A percentile compares a stretch with the other conserved stretches of the same genome.
Conservation (phyloP, 1,140 invertebrate species). For the Drosophila bocki region DNA sequence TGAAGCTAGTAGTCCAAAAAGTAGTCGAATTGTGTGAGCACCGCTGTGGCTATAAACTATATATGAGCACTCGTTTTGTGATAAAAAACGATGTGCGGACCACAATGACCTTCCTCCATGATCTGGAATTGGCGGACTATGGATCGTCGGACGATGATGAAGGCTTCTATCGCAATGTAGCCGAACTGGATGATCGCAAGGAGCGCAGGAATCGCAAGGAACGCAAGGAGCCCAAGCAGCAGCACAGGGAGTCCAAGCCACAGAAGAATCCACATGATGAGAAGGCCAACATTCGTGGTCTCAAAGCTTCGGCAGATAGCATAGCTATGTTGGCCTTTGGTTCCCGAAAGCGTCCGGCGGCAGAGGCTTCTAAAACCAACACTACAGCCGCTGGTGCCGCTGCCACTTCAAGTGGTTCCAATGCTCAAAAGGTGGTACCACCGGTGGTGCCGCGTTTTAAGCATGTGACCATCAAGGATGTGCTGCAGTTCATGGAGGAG, state of each 20-base stretch:
- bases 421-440: background rate
- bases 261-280: too few species aligned
- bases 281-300: background rate
- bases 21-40: constrained; percentile 46
- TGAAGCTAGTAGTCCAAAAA: constrained; percentile 21
- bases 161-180: constrained; percentile 2
- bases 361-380: background rate
- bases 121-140: constrained; percentile 34
- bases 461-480: constrained; percentile 55
- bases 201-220: constrained; percentile 1
- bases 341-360: constrained; percentile 6
- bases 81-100: constrained; percentile 26
- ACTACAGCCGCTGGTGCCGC: background rate
- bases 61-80: constrained; percentile 27
- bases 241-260: background rate
- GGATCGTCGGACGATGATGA: constrained; percentile 49
- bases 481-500: constrained; percentile 49
- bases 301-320: constrained; percentile 38
- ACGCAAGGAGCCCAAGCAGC: background rate
- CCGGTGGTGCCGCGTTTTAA: constrained; percentile 17
- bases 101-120: constrained; percentile 56
- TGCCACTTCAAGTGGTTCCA: background rate
- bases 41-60: constrained; percentile 33
- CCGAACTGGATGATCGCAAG: background rate
- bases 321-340: constrained; percentile 54